Base-by-base conservation (phyloP, 2,888 invertebrate species). In the Napeogenes inachia region DNA sequence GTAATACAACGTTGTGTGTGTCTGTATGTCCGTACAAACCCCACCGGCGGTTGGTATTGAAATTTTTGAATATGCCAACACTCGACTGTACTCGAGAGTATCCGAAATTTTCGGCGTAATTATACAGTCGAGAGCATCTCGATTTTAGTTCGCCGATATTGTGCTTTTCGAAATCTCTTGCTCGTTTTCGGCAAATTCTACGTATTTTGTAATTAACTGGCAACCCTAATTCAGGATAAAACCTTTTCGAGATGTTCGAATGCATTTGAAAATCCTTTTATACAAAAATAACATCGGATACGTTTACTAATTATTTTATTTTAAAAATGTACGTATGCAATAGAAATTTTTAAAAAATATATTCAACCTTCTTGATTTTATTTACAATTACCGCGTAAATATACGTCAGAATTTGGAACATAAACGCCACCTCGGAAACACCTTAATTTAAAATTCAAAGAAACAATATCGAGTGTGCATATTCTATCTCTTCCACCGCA, bases 381-480 rank as follows among this genome's bases (percentile, higher is more conserved):
- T 60, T 57, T 61, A 60, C 55, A 35, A 45, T 13, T 21, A 32
- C 45, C 13, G 42, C 56, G 42, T 10, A 42, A 10, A 42, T 10
- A 10, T 42, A 42, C 42, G 42, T 42, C 42, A 42, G 10, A 53
- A 50, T 56, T 47, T n/a, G 42, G 42, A 38, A 35, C 56, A 42
- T 53, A 45, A 56, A 56, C 47, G 56, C 57, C 53, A 55, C 46
- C 61, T 62, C 62, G 42, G 60, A 64, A 59, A 62, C 55, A 35
- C 56, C 55, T 77, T 64, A 66, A 81, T 88, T 85, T 87, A 86
- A 86, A 87, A 88, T 88, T 84, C 85, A 88, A 85, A 85, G 84
- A 87, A 87, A 87, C 88, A 87, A 87, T 88, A 87, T 88, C 82
- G 84, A 79, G 80, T 81, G 80, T 81, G 84, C 80, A 85, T 87